Evolutionary conservation across 2,888 invertebrate species (phyloP), one percentile per base, ranked within the genome.

Genomic region (Rhingia campestris): DNA sequence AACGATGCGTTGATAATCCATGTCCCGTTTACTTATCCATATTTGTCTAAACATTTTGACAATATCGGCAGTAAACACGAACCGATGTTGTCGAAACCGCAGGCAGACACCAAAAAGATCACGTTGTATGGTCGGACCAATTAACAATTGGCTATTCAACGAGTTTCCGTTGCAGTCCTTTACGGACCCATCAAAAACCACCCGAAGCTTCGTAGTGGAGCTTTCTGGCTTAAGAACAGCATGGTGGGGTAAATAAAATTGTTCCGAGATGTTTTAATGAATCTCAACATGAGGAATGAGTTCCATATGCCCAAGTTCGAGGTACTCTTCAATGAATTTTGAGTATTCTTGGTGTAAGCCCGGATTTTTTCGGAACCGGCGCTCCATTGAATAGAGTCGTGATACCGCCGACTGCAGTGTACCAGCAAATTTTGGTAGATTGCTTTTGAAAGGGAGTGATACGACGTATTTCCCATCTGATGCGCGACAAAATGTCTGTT

Each of bases 41-140:
- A 87, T 86, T 33, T 86, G 86, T 1, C 81, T 10, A n/a, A 43
- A 43, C 43, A 43, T 81, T 45, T 85, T 81, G 6, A 76, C 59
- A 6, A 84, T 84, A 43, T 81, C 86, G 0, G 86, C 64, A 5
- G 79, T 75, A n/a, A 86, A 81, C 0, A 81, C 82, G 14, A 61
- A 86, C 5, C 67, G 37, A 74, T 82, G 75, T 6, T 76, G 41
- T 2, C 86, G 74, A 66, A 87, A 86, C 10, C 79, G 41, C 22
- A 72, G n/a, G 7, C 53, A 72, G 0, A 72, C 35, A 10, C 22
- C 22, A 22, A 22, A 22, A 22, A 22, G 22, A 22, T 22, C 22
- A 2, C 22, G 22, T 22, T 2, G 22, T 22, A 22, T 22, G 22
- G 22, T 2, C 22, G 22, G 22, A 22, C 2, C 22, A 22, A 22